Evolutionary conservation across 2,797 vertebrate genomes (phyloP), one percentile per base, ranked within the genome.

Genomic region (Alosa sapidissima): DNA sequence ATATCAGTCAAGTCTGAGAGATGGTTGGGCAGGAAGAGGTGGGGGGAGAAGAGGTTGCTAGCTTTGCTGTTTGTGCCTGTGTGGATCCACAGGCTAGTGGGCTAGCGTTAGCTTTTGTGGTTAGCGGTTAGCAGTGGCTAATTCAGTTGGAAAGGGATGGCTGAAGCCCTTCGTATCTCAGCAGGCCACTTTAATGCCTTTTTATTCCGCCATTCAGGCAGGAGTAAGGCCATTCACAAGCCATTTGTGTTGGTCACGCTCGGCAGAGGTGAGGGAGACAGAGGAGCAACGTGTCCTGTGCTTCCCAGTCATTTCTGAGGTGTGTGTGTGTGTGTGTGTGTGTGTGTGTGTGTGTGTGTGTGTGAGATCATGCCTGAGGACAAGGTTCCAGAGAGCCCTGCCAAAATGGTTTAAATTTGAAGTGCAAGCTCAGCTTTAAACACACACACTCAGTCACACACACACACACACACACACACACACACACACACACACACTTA

Each of bases 381-480:
- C 68, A 75, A 75, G 33, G 68, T 75, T 75, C 68, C 68, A 75
- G 36, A 75, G 68, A 41, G 36, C 36, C 68, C 68, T 75, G 68
- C 68, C 68, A 75, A 75, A 75, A 45, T 75, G 68, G 68, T 75
- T 75, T 75, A 75, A 75, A 75, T 75, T 75, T 75, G 68, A 75
- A 75, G 36, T 75, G 68, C 68, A 75, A 75, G 68, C 68, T 75
- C 68, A 75, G 68, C 68, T 41, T 75, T 75, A 33, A 24, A 68
- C 24, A 33, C 24, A 68, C 62, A 68, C 62, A 68, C 24, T 28
- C 24, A 28, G 24, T 16, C 55, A 75, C 68, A 75, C 28, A 41
- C 36, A 16, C 36, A 6, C 68, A 58, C 10, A 21, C 55, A 68
- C 62, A 68, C 62, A 68, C 24, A 68, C 24, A 28, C 62, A 68